These are phyloP conservation scores for Torymus tubicola DNA, from an alignment of 2,888 invertebrate species.

Conservation along the genomic window DNA sequence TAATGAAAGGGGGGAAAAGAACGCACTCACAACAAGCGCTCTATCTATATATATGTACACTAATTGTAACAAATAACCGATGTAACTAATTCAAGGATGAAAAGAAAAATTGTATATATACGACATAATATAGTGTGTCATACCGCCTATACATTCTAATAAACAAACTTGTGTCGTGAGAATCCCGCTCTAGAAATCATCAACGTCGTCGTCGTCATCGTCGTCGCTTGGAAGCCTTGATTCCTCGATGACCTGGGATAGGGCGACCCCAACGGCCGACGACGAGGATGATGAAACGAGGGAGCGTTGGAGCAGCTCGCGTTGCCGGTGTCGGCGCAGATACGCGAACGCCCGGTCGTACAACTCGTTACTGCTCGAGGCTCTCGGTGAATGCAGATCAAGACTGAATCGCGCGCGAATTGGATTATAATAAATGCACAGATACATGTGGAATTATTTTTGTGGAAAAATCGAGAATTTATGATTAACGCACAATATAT, in stretches of 20 bases:
- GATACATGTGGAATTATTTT: too few relatives aligned
- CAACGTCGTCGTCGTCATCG: conserved; percentile 17
- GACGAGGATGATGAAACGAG: conserved; percentile 60
- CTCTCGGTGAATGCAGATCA: conserved; percentile 58
- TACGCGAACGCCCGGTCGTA: conserved; percentile 69
- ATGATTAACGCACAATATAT: too few relatives aligned
- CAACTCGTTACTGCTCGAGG: conserved; percentile 58
- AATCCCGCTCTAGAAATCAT: conserved; percentile 44
- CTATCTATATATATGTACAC: conserved; percentile 16
- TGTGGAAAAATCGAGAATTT: too few relatives aligned
- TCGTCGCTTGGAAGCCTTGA: conserved; percentile 23
- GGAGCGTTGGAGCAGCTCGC: conserved; percentile 60
- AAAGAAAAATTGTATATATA: conserved; percentile 50
- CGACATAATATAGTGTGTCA: conserved; percentile 26
- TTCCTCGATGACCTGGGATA: conserved; percentile 28
- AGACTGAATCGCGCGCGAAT: conserved; percentile 53
- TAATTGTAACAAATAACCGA: conserved; percentile 36
- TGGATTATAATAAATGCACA: too few relatives aligned
- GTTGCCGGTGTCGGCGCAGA: conserved; percentile 67
- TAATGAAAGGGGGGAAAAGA: neutral
- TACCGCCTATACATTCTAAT: neutral
- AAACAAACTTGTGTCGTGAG: neutral
- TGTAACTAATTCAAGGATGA: conserved; percentile 40
- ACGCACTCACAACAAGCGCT: conserved; percentile 10
- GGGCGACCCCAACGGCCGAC: conserved; percentile 1